phyloP scores from a whole-genome alignment of 2,888 invertebrate genomes.

The Geotrupes spiniger region DNA sequence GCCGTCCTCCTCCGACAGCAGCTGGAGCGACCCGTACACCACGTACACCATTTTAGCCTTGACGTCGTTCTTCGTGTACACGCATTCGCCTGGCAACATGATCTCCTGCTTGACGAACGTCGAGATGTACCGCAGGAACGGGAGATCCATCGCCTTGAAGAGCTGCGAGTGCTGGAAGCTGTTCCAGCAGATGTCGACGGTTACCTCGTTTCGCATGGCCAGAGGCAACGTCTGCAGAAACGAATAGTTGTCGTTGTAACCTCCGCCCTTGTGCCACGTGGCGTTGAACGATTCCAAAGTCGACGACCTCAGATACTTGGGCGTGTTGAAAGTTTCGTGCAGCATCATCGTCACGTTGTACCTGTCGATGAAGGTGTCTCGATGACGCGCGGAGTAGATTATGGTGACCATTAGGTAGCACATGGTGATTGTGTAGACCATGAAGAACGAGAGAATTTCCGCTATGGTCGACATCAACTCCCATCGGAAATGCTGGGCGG shows the following conservation, averaged over 20 bases:
- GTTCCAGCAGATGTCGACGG: slow-evolving; percentile 20
- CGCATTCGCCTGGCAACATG: slow-evolving; percentile 20
- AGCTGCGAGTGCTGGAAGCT: slow-evolving; percentile 26
- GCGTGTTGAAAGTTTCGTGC: background rate
- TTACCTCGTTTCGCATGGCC: slow-evolving; percentile 16
- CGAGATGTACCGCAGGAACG: slow-evolving; percentile 21
- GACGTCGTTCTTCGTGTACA: slow-evolving; percentile 21
- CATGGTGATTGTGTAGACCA: background rate
- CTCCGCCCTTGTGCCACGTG: slow-evolving; percentile 17
- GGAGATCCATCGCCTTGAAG: slow-evolving; percentile 18
- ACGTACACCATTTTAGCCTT: slow-evolving; percentile 28
- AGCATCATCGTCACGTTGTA: too few relatives aligned
- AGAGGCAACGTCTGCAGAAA: slow-evolving; percentile 11
- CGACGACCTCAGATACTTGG: background rate
- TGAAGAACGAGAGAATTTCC: slow-evolving; percentile 4
- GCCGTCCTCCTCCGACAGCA: slow-evolving; percentile 26
- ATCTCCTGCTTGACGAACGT: slow-evolving; percentile 12
- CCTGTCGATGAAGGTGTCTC: too few relatives aligned
- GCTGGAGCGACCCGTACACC: slow-evolving; percentile 21
- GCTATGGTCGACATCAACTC: background rate
- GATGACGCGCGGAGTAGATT: background rate
- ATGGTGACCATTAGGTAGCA: background rate
- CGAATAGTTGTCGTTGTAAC: slow-evolving; percentile 13
- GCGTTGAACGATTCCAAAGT: slow-evolving; percentile 1
- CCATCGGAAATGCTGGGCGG: background rate